Evolutionary conservation across 1,140 invertebrate genomes (phyloP).

Genomic region (Protaetia brevitarsis): DNA sequence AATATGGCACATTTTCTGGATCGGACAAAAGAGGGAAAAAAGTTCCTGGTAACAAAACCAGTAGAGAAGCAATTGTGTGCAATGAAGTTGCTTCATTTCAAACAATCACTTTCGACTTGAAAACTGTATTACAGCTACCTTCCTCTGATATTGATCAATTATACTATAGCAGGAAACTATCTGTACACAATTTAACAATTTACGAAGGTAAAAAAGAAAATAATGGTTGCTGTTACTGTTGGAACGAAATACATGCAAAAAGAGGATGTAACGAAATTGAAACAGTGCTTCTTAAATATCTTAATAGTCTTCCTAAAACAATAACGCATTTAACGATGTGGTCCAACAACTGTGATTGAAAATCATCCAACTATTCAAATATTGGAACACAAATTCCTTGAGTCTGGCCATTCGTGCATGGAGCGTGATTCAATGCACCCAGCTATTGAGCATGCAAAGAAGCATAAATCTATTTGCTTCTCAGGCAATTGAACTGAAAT

Average conservation of each 20-base stretch:
- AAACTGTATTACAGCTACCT: conserved; percentile 29
- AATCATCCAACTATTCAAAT: not conserved
- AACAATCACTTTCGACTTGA: conserved; percentile 27
- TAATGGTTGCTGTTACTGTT: conserved; percentile 29
- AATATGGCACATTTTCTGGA: too few species aligned
- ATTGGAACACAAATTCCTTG: conserved; percentile 41
- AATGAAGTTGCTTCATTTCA: too few species aligned
- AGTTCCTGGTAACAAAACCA: too few species aligned
- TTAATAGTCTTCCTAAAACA: not conserved
- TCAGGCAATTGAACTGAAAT: conserved; percentile 27
- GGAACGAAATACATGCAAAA: conserved; percentile 33
- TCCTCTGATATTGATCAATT: conserved; percentile 23
- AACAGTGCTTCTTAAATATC: conserved; percentile 26
- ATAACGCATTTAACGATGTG: not conserved
- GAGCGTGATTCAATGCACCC: conserved; percentile 44
- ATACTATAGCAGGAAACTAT: conserved; percentile 33
- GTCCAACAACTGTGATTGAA: conserved; percentile 15
- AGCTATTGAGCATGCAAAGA: conserved; percentile 30
- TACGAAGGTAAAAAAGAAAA: conserved; percentile 29
- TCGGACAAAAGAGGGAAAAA: too few species aligned
- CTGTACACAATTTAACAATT: conserved; percentile 33
- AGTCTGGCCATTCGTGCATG: conserved; percentile 46
- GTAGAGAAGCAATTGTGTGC: too few species aligned
- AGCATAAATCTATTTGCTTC: conserved; percentile 32
- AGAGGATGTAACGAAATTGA: conserved; percentile 33